Percentiles rank a stretch among this genome's conserved stretches.
Evolutionary conservation across 2,797 vertebrate species (phyloP).

Genomic region (Periparus ater): DNA sequence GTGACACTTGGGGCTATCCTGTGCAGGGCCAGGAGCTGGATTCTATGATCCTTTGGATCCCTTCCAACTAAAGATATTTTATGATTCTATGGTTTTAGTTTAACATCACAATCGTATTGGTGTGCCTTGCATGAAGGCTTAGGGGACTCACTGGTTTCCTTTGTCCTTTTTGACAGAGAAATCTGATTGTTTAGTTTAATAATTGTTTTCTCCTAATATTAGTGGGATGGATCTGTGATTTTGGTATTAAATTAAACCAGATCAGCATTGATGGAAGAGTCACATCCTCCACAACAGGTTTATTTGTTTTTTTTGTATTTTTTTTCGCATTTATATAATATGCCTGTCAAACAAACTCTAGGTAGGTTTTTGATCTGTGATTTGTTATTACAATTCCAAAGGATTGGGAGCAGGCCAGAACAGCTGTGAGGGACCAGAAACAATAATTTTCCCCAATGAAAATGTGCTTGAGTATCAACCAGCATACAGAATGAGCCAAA

Average conservation of each 20-base stretch:
- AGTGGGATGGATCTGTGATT: neutral
- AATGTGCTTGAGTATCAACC: constrained; percentile 35
- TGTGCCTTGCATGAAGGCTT: neutral
- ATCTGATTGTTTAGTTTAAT: neutral
- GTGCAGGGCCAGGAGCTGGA: neutral
- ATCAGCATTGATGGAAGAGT: neutral
- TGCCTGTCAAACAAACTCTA: neutral
- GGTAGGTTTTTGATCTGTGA: constrained; percentile 2
- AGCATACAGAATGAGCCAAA: constrained; percentile 17
- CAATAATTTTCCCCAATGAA: constrained; percentile 19
- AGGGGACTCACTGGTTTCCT: neutral
- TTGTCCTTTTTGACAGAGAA: neutral
- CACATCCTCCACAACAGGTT: neutral
- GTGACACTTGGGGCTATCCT: neutral
- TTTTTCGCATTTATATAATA: neutral
- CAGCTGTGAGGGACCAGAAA: constrained; percentile 41
- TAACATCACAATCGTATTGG: accelerated
- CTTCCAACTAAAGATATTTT: neutral
- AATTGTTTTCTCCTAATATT: neutral
- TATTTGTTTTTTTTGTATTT: neutral
- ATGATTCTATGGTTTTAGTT: neutral
- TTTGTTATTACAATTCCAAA: constrained; percentile 47
- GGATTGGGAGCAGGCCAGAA: neutral
- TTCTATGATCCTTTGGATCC: accelerated
- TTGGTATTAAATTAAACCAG: neutral